Evolutionary conservation across 2,113 vertebrate genomes (phyloP), one percentile per base, ranked within the genome.

Genomic region (Stigmatopora nigra): DNA sequence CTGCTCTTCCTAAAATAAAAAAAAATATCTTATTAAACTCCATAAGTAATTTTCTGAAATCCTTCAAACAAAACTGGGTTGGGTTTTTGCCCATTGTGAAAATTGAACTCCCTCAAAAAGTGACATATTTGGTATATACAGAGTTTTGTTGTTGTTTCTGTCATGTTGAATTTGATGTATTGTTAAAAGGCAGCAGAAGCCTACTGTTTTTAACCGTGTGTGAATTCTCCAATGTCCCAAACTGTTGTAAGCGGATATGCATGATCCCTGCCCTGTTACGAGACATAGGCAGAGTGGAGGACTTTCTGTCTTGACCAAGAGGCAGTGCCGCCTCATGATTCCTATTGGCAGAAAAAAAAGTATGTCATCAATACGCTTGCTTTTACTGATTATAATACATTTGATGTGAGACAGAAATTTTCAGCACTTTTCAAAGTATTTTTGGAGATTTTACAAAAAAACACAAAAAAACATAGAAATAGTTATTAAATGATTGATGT

Each of bases 241-340:
- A 92, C 85, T 95, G 96, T 87, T 98, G 96, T 70, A 98, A 92
- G 85, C 95, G 96, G 80, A 94, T 92, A 82, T 98, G 95, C 84
- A 96, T 88, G 87, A 97, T 92, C 72, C 97, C 93, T 77, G 93
- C 91, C 93, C 96, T 99, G 94, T 92, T 98, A 91, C 95, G 96
- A 92, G 95, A 95, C 91, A 98, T 94, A 89, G 95, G 95, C 79
- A 99, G 93, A 91, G 96, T 98, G 91, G 97, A 91, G 91, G 94
- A 96, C 86, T 94, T 98, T 92, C 93, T 94, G 88, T 98, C 97
- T 87, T 93, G 88, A 88, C 91, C 90, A 84, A 93, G 87, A 86
- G 91, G 89, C 89, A 92, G 93, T 78, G 88, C 86, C 87, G 92
- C 93, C 85, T 98, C 96, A 90, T 95, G 95, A 92, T 91, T 94